Evolutionary conservation across 2,888 invertebrate genomes (phyloP).

Genomic region (Slavum lentiscoides): DNA sequence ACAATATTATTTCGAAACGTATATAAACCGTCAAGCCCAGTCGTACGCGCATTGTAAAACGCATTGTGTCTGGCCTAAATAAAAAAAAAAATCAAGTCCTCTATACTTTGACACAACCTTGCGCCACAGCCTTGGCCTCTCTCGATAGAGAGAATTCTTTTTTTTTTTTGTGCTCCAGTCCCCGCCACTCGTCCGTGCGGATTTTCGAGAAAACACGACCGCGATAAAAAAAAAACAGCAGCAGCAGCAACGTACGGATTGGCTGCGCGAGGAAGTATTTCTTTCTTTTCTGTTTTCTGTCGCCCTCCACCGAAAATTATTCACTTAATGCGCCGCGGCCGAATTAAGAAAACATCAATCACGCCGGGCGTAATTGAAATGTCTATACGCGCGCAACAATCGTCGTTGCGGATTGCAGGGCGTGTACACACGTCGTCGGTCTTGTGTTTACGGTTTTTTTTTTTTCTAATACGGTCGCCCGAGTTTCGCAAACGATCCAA

Average conservation of each 20-base stretch:
- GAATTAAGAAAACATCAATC: constrained; percentile 50
- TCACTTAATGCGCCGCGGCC: constrained; percentile 28
- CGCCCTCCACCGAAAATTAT: too few relatives aligned
- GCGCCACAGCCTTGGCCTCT: constrained; percentile 39
- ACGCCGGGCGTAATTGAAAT: constrained; percentile 34
- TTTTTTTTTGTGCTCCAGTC: constrained; percentile 21
- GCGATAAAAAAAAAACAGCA: too few relatives aligned
- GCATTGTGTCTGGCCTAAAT: constrained; percentile 20
- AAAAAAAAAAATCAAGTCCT: constrained; percentile 18
- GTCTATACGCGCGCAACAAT: background rate
- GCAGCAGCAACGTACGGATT: too few relatives aligned
- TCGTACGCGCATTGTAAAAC: background rate
- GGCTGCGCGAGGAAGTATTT: too few relatives aligned
- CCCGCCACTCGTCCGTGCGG: background rate
- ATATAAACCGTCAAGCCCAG: constrained; percentile 4
- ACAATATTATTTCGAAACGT: constrained; percentile 11
- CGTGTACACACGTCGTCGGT: too few relatives aligned
- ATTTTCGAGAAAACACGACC: constrained; percentile 19
- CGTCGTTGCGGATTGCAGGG: too few relatives aligned
- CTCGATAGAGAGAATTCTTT: background rate
- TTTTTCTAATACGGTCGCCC: too few relatives aligned
- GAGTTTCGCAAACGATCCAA: background rate
- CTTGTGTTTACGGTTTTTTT: too few relatives aligned
- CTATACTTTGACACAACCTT: constrained; percentile 24
- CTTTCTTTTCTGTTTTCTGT: too few relatives aligned